Evolutionary conservation across 2,113 vertebrate species (phyloP).

Genomic region (Callocephalon fimbriatum): DNA sequence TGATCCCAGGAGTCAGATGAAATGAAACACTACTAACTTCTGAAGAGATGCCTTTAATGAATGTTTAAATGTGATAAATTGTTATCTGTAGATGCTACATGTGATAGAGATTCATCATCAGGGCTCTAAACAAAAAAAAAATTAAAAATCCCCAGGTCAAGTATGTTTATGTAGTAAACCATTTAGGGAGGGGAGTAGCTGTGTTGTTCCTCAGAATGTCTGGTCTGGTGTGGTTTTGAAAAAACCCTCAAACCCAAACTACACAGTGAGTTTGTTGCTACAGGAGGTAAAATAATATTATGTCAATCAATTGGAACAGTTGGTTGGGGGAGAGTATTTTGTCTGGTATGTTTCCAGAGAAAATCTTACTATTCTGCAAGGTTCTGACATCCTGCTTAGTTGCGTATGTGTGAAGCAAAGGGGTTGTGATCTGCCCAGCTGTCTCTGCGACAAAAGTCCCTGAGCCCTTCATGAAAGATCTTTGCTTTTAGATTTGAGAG

Average conservation of each 20-base stretch:
- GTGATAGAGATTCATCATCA: neutral
- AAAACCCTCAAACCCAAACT: neutral
- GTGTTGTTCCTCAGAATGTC: neutral
- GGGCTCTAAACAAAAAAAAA: neutral
- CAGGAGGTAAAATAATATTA: conserved; percentile 35
- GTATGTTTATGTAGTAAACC: neutral
- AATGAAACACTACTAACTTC: neutral
- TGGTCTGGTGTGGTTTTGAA: neutral
- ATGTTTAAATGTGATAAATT: neutral
- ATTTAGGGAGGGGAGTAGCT: neutral
- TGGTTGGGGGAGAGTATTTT: conserved; percentile 2
- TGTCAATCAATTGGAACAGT: conserved; percentile 17
- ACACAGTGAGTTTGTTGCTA: neutral
- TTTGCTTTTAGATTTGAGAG: neutral
- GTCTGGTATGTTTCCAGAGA: conserved; percentile 35
- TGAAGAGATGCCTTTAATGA: neutral
- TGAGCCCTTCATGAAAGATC: neutral
- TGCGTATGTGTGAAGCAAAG: neutral
- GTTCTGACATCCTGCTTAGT: conserved; percentile 46
- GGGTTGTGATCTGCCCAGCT: conserved; percentile 34
- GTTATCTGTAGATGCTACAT: neutral
- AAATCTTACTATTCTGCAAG: conserved; percentile 25
- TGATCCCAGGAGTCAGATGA: neutral
- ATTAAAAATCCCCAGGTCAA: neutral
- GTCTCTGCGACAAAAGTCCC: conserved; percentile 8